Conservation (phyloP, 1,140 invertebrate species). For the Zaprionus taronus region DNA sequence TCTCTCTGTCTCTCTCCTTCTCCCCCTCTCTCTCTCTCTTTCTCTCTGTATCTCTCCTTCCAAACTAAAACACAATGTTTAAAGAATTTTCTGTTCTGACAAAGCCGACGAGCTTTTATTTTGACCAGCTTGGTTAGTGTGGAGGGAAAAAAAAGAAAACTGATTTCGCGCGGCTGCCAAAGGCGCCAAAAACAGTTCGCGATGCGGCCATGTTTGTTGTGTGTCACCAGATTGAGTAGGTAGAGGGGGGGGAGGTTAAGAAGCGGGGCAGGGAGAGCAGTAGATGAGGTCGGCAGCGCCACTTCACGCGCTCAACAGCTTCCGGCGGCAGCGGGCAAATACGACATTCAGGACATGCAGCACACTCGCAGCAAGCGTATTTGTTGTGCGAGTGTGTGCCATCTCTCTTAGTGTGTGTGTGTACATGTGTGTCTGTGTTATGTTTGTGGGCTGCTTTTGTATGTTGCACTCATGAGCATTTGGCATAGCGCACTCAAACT, state of each 20-base stretch:
- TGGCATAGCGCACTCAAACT: conserved; percentile 66
- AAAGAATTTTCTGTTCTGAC: conserved; percentile 52
- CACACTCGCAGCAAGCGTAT: conserved; percentile 3
- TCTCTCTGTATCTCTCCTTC: background rate
- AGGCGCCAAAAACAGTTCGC: conserved; percentile 55
- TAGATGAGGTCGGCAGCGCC: conserved; percentile 6
- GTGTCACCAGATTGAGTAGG: conserved; percentile 37
- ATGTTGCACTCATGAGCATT: conserved; percentile 56
- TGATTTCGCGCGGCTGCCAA: conserved; percentile 61
- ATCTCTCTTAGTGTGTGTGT: conserved; percentile 11
- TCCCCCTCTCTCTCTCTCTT: background rate
- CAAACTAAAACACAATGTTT: conserved; percentile 54
- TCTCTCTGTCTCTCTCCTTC: background rate
- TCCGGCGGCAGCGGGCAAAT: conserved; percentile 40
- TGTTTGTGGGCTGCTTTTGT: conserved; percentile 25
- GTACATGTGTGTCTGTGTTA: background rate
- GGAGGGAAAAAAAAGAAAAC: conserved; percentile 45
- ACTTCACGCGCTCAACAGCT: conserved; percentile 63
- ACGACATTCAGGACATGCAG: conserved; percentile 33
- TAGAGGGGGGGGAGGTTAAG: background rate
- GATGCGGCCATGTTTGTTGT: conserved; percentile 60
- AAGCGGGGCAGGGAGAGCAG: background rate
- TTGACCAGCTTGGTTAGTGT: background rate
- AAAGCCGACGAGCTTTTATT: conserved; percentile 29
- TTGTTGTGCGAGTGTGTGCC: conserved; percentile 19